phyloP scores from a whole-genome alignment of 1,140 invertebrate genomes.

The Branchinecta lindahli region DNA sequence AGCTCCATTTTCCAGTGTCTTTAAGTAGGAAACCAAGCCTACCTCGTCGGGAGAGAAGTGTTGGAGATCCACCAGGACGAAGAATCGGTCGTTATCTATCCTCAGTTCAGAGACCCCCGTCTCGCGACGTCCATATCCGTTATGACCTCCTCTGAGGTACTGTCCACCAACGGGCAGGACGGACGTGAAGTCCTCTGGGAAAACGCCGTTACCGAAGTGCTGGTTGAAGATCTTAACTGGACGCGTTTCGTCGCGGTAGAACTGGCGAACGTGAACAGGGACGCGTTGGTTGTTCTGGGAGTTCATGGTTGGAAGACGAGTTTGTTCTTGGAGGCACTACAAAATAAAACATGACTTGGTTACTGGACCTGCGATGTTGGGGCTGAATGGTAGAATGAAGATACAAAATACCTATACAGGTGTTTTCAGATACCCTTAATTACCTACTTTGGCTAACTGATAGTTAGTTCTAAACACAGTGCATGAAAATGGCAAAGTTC shows the following conservation, averaged over 20 bases:
- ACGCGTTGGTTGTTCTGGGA: not conserved
- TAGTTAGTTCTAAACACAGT: too few species aligned
- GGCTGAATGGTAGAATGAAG: too few species aligned
- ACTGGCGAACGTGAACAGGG: slow-evolving; percentile 6
- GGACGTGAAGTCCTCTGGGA: not conserved
- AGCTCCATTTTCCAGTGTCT: too few species aligned
- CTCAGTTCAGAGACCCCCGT: not conserved
- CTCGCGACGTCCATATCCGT: not conserved
- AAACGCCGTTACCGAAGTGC: slow-evolving; percentile 2
- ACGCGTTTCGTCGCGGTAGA: not conserved
- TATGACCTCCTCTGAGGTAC: not conserved
- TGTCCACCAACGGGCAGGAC: not conserved
- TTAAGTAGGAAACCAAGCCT: not conserved
- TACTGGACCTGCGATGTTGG: too few species aligned
- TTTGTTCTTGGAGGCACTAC: too few species aligned
- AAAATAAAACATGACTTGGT: too few species aligned
- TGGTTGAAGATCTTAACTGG: not conserved
- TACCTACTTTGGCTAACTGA: too few species aligned
- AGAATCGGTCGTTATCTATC: not conserved
- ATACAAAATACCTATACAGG: too few species aligned
- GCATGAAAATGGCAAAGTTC: too few species aligned
- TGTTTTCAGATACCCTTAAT: too few species aligned
- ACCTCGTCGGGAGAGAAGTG: slow-evolving; percentile 3
- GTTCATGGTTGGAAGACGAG: not conserved
- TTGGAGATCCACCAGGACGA: not conserved